phyloP scores from a whole-genome alignment of 1,140 invertebrate genomes.

The Limonius californicus region DNA sequence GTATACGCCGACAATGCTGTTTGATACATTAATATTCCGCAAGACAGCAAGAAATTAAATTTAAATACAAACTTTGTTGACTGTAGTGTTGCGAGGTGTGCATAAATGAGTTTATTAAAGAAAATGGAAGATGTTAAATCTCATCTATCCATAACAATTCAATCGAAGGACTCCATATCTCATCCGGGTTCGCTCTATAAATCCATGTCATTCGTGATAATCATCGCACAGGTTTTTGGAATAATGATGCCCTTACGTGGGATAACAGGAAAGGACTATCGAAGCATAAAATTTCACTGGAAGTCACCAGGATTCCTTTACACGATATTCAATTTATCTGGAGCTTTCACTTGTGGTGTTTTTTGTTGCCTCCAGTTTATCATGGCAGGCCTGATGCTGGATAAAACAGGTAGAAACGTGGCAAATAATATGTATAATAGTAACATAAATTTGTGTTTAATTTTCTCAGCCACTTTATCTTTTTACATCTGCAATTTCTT shows the following conservation, averaged over 20 bases:
- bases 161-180: neutral
- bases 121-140: no score
- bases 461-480: conserved; percentile 27
- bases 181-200: conserved; percentile 18
- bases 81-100: no score
- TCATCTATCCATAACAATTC: no score
- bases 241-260: conserved; percentile 38
- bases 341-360: conserved; percentile 24
- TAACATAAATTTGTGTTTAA: conserved; percentile 3
- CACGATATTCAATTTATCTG: conserved; percentile 28
- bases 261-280: conserved; percentile 19
- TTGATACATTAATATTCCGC: no score
- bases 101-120: no score
- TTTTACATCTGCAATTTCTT: conserved; percentile 35
- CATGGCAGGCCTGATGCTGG: conserved; percentile 30
- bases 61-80: no score
- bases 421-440: neutral
- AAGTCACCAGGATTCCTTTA: conserved; percentile 30
- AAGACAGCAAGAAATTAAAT: no score
- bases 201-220: conserved; percentile 29
- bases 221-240: conserved; percentile 34
- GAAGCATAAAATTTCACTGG: conserved; percentile 32
- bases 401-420: conserved; percentile 32
- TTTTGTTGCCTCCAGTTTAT: conserved; percentile 32
- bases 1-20: no score